Conservation (phyloP, 2,113 vertebrate genomes). For the Oryzias javanicus region DNA sequence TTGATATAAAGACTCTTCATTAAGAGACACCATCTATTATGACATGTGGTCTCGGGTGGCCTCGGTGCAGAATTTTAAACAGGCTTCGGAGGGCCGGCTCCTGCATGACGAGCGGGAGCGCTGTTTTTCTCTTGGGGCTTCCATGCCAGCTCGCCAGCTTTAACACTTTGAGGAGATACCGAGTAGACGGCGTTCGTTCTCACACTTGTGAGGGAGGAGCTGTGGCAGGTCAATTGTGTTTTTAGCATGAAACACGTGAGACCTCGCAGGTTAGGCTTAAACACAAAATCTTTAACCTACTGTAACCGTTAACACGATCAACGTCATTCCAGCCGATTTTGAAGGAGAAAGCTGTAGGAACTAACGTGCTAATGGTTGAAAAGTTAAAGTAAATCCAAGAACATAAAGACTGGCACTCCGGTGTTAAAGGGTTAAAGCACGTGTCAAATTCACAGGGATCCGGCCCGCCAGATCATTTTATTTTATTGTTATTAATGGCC, state of each 20-base stretch:
- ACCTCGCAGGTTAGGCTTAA: too few relatives aligned
- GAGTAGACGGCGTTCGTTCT: slow-evolving; percentile 21
- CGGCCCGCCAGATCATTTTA: too few relatives aligned
- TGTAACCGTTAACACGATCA: too few relatives aligned
- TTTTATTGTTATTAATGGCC: too few relatives aligned
- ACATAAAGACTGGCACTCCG: too few relatives aligned
- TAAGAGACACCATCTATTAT: slow-evolving; percentile 60
- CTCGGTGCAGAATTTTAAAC: slow-evolving; percentile 58
- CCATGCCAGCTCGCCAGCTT: slow-evolving; percentile 36
- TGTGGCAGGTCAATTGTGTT: slow-evolving; percentile 44
- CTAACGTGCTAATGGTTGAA: too few relatives aligned
- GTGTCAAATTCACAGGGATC: too few relatives aligned
- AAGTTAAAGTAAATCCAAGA: too few relatives aligned
- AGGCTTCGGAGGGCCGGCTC: slow-evolving; percentile 37
- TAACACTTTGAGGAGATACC: slow-evolving; percentile 43
- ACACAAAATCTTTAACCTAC: too few relatives aligned
- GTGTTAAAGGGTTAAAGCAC: too few relatives aligned
- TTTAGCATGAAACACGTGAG: slow-evolving; percentile 24
- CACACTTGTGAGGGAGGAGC: slow-evolving; percentile 8
- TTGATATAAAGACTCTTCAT: slow-evolving; percentile 72
- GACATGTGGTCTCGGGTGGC: slow-evolving; percentile 65
- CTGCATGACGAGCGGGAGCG: slow-evolving; percentile 30
- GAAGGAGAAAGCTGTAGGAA: too few relatives aligned
- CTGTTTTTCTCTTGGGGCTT: slow-evolving; percentile 50
- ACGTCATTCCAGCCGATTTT: too few relatives aligned